Evolutionary conservation across 2,113 vertebrate genomes (phyloP).

Genomic region (Chlamydotis undulata): DNA sequence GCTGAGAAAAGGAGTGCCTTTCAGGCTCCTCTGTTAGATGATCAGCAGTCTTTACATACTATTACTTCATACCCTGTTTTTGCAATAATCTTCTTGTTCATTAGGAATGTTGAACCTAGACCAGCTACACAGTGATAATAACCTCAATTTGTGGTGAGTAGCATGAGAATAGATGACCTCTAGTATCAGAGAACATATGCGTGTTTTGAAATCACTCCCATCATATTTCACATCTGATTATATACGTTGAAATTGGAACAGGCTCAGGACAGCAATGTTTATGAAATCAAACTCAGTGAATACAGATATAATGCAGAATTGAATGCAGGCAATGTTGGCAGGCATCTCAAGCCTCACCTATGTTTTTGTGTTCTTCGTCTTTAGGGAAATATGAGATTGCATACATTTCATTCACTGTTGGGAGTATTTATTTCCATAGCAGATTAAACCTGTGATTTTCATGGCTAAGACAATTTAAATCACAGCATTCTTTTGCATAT

Average conservation of each 20-base stretch:
- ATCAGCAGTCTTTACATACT: not conserved
- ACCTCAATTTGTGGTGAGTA: not conserved
- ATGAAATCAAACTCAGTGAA: constrained; percentile 7
- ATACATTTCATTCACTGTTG: not conserved
- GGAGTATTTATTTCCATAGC: not conserved
- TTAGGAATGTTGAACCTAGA: not conserved
- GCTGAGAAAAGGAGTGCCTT: not conserved
- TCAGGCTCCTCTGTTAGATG: not conserved
- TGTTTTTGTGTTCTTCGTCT: not conserved
- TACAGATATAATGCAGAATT: not conserved
- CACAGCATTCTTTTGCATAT: not conserved
- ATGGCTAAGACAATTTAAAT: not conserved
- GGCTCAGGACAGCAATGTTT: not conserved
- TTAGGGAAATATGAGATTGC: not conserved
- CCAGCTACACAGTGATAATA: not conserved
- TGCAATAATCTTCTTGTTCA: not conserved
- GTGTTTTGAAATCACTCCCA: not conserved
- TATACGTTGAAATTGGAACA: not conserved
- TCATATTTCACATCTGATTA: not conserved
- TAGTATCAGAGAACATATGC: not conserved
- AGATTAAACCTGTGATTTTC: not conserved
- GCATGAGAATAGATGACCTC: constrained; percentile 3
- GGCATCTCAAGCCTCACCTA: not conserved
- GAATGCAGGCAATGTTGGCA: not conserved
- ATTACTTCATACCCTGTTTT: not conserved